Percentiles rank a stretch among this genome's conserved stretches.
These are phyloP conservation scores for Gulo gulo DNA, from an alignment of 2,113 vertebrate genomes.

Conservation along the genomic window DNA sequence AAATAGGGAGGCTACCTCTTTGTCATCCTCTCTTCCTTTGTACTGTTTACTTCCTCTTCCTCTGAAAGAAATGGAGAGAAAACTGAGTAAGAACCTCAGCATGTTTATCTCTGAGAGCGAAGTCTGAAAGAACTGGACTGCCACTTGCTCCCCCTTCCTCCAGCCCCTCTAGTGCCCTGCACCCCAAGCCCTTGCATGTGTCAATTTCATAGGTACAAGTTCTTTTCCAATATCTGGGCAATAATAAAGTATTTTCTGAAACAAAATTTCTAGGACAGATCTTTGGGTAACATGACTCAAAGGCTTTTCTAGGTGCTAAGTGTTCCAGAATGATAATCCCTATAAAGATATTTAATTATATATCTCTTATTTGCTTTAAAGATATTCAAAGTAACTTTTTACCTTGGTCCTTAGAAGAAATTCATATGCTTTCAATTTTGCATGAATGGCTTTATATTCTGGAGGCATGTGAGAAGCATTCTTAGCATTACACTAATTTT, in stretches of 20 bases:
- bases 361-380: neutral
- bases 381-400: neutral
- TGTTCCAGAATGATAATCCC: neutral
- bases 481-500: neutral
- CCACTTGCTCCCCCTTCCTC: neutral
- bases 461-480: neutral
- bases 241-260: neutral
- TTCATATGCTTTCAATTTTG: neutral
- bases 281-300: neutral
- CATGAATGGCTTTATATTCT: neutral
- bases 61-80: neutral
- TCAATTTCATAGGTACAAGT: neutral
- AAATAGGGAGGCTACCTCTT: neutral
- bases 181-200: neutral
- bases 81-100: neutral
- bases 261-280: neutral
- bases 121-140: neutral
- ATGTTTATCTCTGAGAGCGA: neutral
- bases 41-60: neutral
- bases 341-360: neutral
- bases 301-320: neutral
- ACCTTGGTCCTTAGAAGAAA: neutral
- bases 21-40: neutral
- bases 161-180: neutral
- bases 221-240: neutral